phyloP scores from a whole-genome alignment of 2,113 vertebrate genomes.

The Macrotis lagotis region DNA sequence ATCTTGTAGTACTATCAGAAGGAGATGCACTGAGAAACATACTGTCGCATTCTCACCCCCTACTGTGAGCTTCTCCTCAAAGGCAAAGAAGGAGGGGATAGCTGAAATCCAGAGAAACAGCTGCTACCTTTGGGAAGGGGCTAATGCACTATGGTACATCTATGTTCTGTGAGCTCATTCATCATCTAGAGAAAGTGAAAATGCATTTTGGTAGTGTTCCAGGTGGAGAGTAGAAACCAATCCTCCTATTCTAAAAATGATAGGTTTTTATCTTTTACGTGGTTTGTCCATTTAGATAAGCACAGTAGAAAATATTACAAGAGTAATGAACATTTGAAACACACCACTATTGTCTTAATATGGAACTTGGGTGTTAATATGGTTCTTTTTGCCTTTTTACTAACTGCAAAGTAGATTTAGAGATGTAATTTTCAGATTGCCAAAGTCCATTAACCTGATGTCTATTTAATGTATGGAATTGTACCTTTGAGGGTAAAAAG shows the following conservation, averaged over 20 bases:
- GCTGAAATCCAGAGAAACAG: neutral
- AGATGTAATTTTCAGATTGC: constrained; percentile 73
- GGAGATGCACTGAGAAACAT: neutral
- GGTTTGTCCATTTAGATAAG: constrained; percentile 26
- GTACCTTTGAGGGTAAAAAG: constrained; percentile 47
- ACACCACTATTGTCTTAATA: neutral
- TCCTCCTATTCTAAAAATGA: neutral
- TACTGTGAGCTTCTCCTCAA: neutral
- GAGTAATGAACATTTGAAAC: constrained; percentile 6
- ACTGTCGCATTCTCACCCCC: neutral
- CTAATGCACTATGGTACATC: neutral
- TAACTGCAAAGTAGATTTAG: constrained; percentile 51
- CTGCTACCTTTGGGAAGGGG: neutral
- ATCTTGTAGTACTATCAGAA: neutral
- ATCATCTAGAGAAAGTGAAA: neutral
- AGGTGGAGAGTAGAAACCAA: neutral
- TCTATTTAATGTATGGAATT: constrained; percentile 59
- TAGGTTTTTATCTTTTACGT: neutral
- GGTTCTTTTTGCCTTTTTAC: constrained; percentile 34
- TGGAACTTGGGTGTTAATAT: constrained; percentile 13
- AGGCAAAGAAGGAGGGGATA: neutral
- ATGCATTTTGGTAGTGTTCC: neutral
- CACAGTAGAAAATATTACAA: constrained; percentile 15
- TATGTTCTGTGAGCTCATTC: neutral
- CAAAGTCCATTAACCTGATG: constrained; percentile 68